Base-by-base conservation (phyloP, 2,888 invertebrate species). In the Pseudococcus longispinus region DNA sequence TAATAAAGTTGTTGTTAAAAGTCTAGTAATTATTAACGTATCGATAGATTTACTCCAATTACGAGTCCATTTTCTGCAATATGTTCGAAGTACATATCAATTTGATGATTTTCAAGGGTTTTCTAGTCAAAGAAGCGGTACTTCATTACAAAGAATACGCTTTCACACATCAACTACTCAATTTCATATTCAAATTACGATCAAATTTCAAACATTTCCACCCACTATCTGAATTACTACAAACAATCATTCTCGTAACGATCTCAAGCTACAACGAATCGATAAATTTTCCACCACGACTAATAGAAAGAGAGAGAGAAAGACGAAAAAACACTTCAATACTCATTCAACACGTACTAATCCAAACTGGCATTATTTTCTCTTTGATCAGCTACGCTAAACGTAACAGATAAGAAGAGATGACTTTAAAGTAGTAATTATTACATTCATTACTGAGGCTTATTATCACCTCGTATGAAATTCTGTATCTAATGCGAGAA, bases 391-490 rank as follows among this genome's bases (percentile, higher is more conserved):
- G 60, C 60, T 60, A 60, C 20, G 23, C 23, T 23, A 6, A 60
- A 60, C 60, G 23, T 60, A 20, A 23, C 60, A 60, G 60, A 60
- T 60, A 60, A 60, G 60, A 60, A 20, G 23, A 60, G 55, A 55
- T 9, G 60, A 11, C 60, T 60, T 15, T 11, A 60, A 51, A 51
- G 46, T 42, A 42, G 29, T 18, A n/a, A 37, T 37, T 23, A 42
- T n/a, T 42, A 42, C 77, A 42, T 80, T 80, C 77, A 42, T 80
- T 80, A 80, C 77, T 42, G 77, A 80, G 13, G 23, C 42, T 70
- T 29, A 29, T 80, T 80, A 42, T 42, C 77, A 80, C 42, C 77
- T 32, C 77, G 20, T 42, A 11, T 20, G 23, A 60, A 60, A 23
- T 23, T 20, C 55, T 15, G 55, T 55, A n/a, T 2, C 23, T 15